Percentiles rank a stretch among this genome's conserved stretches.
Conservation (phyloP, 2,113 vertebrate genomes). For the Nyctereutes procyonoides region DNA sequence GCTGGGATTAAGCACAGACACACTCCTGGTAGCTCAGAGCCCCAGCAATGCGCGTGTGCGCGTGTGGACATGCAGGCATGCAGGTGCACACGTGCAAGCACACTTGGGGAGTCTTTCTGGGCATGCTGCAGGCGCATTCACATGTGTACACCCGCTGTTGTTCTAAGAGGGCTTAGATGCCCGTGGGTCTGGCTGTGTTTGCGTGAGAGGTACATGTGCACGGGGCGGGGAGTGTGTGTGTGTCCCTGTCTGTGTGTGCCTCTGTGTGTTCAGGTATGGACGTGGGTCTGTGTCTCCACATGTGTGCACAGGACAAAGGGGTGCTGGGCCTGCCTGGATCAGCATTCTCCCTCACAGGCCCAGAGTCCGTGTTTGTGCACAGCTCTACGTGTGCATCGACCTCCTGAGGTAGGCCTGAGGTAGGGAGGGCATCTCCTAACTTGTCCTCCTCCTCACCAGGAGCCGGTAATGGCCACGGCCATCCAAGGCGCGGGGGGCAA, state of each 20-base stretch:
- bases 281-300: not conserved
- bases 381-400: accelerated
- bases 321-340: no score
- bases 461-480: not conserved
- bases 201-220: accelerated
- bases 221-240: accelerated
- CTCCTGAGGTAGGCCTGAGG: not conserved
- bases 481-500: accelerated
- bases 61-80: not conserved
- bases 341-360: not conserved
- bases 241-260: not conserved
- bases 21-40: not conserved
- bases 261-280: not conserved
- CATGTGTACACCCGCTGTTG: no score
- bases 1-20: conserved; percentile 69
- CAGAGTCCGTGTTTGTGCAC: not conserved
- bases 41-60: accelerated
- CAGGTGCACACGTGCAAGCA: not conserved
- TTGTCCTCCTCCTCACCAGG: not conserved
- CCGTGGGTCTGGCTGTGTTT: not conserved
- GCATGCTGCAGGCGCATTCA: accelerated
- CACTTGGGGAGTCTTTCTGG: not conserved
- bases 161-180: not conserved
- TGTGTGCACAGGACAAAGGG: not conserved
- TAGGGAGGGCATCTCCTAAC: not conserved